Conservation (phyloP, 2,113 vertebrate species). For the Spea multiplicata region DNA sequence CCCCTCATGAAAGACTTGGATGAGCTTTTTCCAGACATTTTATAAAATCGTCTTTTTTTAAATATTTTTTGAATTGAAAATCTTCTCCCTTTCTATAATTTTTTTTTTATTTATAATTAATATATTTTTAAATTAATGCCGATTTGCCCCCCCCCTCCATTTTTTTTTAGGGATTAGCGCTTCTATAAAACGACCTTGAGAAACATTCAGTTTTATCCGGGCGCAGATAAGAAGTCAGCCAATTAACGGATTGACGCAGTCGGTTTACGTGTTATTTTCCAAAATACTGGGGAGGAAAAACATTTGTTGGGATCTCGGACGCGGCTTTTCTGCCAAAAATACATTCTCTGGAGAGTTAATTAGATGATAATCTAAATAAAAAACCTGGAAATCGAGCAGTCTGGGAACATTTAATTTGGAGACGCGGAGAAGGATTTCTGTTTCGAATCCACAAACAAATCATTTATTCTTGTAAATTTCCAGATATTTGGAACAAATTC, state of each 20-base stretch:
- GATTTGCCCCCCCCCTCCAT: too few relatives aligned
- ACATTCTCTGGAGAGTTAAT: not conserved
- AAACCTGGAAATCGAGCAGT: not conserved
- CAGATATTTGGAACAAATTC: not conserved
- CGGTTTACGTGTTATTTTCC: not conserved
- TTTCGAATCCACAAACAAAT: not conserved
- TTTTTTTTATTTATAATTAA: too few relatives aligned
- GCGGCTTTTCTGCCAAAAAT: slow-evolving; percentile 5
- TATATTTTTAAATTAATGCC: too few relatives aligned
- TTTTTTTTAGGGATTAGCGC: too few relatives aligned
- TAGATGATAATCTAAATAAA: not conserved
- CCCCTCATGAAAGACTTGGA: too few relatives aligned
- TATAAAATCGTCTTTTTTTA: too few relatives aligned
- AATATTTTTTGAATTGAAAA: too few relatives aligned
- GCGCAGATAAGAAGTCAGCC: too few relatives aligned
- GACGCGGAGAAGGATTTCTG: not conserved
- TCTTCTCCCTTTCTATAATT: too few relatives aligned
- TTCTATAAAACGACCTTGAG: too few relatives aligned
- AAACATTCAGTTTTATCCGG: too few relatives aligned
- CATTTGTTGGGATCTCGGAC: not conserved
- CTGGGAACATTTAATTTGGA: slow-evolving; percentile 16
- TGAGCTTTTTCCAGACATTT: too few relatives aligned
- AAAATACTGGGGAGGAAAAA: slow-evolving; percentile 11
- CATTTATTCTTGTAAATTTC: slow-evolving; percentile 17
- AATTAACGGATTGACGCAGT: not conserved